Base-by-base conservation (phyloP, 1,140 invertebrate species). In the Melitaea cinxia region DNA sequence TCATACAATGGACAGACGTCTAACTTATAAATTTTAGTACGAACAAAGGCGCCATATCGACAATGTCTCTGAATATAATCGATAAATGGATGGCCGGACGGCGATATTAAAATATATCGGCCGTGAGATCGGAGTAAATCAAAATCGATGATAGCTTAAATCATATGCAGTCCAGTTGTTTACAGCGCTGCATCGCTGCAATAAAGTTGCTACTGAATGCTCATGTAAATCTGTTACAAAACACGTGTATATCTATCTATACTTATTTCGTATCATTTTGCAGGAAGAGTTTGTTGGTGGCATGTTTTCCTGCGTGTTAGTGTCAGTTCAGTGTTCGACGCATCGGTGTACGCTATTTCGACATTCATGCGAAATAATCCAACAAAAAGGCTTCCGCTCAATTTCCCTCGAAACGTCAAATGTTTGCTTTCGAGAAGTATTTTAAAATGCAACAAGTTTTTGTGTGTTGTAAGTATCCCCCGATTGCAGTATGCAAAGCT, bases 391-490 rank as follows among this genome's bases (percentile, higher is more conserved):
- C 73, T 77, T 86, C 75, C 81, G 82, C 73, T 83, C 80, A 80
- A 88, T 88, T 80, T 80, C 80, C 82, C 72, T 80, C 70, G 75
- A 82, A 85, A 88, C 79, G 83, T 88, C 84, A 85, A 88, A 88
- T 84, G 85, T 88, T 88, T 82, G 78, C 80, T 83, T 84, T 83
- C 77, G 74, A 76, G 70, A 86, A 70, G 78, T 78, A 86, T 90
- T 88, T 90, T 88, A 85, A 90, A 90, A 88, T 90, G 80, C 84
- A 90, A 81, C 80, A 63, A 79, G 65, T 88, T 88, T 88, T 90
- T 90, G 79, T 82, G 70, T 23, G 70, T 47, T 75, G 66, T 75
- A 68, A 70, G 74, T 78, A 75, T 75, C 73, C 60, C 63, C 61
- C 73, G 82, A 82, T 79, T 82, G 77, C 69, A 57, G 65, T 87